Percentiles rank a stretch among this genome's conserved stretches.
phyloP scores from a whole-genome alignment of 1,140 invertebrate genomes.

The Dendrolimus punctatus region DNA sequence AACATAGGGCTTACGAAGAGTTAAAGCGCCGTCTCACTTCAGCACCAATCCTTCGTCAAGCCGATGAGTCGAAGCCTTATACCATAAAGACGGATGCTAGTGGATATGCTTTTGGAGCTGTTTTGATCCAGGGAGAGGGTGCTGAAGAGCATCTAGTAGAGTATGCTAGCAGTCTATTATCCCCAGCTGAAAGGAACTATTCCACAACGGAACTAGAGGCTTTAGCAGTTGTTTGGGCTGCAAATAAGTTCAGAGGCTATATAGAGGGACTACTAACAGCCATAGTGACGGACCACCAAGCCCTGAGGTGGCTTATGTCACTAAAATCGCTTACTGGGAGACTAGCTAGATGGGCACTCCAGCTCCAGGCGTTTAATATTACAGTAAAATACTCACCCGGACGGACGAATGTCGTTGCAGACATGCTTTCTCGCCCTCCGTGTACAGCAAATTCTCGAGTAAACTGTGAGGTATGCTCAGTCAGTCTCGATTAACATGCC shows the following conservation, averaged over 20 bases:
- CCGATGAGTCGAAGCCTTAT: too few relatives aligned
- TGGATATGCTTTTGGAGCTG: slow-evolving; percentile 5
- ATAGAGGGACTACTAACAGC: slow-evolving; percentile 26
- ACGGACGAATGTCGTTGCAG: slow-evolving; percentile 21
- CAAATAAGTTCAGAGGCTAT: slow-evolving; percentile 48
- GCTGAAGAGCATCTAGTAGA: slow-evolving; percentile 6
- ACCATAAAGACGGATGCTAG: neutral
- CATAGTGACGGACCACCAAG: slow-evolving; percentile 52
- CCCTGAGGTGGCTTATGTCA: slow-evolving; percentile 59
- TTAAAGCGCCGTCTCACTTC: too few relatives aligned
- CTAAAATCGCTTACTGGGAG: slow-evolving; percentile 45
- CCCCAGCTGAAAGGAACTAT: slow-evolving; percentile 7
- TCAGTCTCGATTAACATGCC: too few relatives aligned
- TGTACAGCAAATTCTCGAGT: too few relatives aligned
- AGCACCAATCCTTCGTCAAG: too few relatives aligned
- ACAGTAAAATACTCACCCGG: slow-evolving; percentile 26
- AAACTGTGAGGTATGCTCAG: too few relatives aligned
- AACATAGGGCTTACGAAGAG: too few relatives aligned
- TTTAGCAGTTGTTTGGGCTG: slow-evolving; percentile 60
- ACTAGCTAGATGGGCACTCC: slow-evolving; percentile 56
- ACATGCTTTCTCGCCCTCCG: too few relatives aligned
- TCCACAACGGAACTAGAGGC: slow-evolving; percentile 56
- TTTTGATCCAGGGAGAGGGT: slow-evolving; percentile 5
- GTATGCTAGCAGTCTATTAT: slow-evolving; percentile 4
- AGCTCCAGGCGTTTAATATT: slow-evolving; percentile 49